A percentile compares a stretch with the other conserved stretches of the same genome.
Conservation (phyloP, 2,113 vertebrate genomes). For the Urocitellus parryii region DNA sequence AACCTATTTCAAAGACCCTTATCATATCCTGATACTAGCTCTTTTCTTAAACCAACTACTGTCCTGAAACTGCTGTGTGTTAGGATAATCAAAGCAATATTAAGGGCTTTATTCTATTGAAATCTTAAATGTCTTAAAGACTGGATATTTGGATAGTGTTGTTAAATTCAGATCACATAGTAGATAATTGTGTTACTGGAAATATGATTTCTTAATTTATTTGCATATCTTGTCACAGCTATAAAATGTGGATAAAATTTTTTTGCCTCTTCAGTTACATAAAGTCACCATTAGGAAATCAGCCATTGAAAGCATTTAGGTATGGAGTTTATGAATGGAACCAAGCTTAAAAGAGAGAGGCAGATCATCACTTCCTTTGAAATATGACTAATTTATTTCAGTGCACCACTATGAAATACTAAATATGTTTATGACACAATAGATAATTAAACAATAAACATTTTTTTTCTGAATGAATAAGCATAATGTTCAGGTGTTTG, state of each 20-base stretch:
- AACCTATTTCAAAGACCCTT: slow-evolving; percentile 61
- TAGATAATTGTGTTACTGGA: slow-evolving; percentile 20
- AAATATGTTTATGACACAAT: slow-evolving; percentile 36
- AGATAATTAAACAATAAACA: slow-evolving; percentile 56
- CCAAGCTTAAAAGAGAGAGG: not conserved
- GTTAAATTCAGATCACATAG: slow-evolving; percentile 47
- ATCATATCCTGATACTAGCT: slow-evolving; percentile 4
- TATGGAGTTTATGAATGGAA: not conserved
- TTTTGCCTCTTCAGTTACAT: slow-evolving; percentile 46
- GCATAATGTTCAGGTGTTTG: slow-evolving; percentile 58
- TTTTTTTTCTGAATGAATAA: slow-evolving; percentile 52
- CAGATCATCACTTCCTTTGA: slow-evolving; percentile 28
- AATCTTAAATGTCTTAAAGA: slow-evolving; percentile 30
- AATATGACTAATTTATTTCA: slow-evolving; percentile 65
- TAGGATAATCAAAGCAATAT: slow-evolving; percentile 29
- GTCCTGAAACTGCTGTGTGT: not conserved
- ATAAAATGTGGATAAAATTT: slow-evolving; percentile 43
- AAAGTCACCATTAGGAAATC: slow-evolving; percentile 36
- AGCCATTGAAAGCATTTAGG: slow-evolving; percentile 17
- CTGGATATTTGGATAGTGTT: not conserved
- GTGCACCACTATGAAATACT: not conserved
- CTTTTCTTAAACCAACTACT: slow-evolving; percentile 18
- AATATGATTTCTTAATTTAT: slow-evolving; percentile 58
- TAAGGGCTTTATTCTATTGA: not conserved
- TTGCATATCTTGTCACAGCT: slow-evolving; percentile 24